Evolutionary conservation across 2,888 invertebrate species (phyloP), one percentile per base, ranked within the genome.

Genomic region (Mythimna pallens): DNA sequence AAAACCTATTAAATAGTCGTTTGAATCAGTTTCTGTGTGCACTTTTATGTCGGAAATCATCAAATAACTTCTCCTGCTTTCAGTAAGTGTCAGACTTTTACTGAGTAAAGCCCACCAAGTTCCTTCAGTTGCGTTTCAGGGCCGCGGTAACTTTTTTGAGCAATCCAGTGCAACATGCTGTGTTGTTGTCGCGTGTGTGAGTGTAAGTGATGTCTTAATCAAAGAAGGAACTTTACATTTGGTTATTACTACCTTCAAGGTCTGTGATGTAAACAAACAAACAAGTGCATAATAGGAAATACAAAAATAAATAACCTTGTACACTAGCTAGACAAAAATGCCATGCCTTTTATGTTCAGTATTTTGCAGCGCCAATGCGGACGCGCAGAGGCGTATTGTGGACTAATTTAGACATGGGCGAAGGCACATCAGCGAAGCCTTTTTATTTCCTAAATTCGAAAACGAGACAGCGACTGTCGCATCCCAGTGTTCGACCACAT

Each of bases 341-440:
- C 67, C 68, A 40, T 65, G 47, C 70, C 73, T 66, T 68, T 47
- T 73, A 73, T 59, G 78, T 71, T 66, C 30, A 43, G 68, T 73
- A 73, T 81, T 73, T 78, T 73, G 81, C 68, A 62, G 59, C 75
- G 70, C 52, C 59, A 79, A 81, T 81, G 82, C 81, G 81, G 82
- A 81, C 82, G 72, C 75, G 54, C 25, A 25, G 25, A 25, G 25
- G 25, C 25, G 30, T 30, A 30, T 2, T 3, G 30, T 30, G 30
- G 30, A 30, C 30, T 30, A 30, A 30, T 30, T 30, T 30, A 30
- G 30, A 30, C 30, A 3, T 30, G 30, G 30, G 30, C 25, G 25
- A 25, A 25, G 25, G 25, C 30, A 30, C 30, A 30, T 30, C 30
- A 30, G 30, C 30, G 30, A 30, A 3, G 30, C 30, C 30, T 30